These are phyloP conservation scores for Trichogramma dendrolimi DNA, from an alignment of 2,888 invertebrate species.

Conservation along the genomic window DNA sequence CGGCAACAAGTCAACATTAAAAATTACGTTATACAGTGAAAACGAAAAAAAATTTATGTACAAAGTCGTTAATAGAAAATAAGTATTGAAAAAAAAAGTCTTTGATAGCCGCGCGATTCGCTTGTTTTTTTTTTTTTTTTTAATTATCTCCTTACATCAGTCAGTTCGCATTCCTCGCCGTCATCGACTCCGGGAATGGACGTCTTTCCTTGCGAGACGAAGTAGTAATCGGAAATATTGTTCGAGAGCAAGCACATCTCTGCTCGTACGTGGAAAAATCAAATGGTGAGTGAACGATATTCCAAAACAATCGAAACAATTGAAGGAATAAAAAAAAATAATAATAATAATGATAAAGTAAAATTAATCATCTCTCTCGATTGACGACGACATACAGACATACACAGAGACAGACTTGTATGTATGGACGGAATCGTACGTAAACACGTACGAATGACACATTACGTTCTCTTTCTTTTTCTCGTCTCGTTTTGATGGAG, in stretches of 20 bases:
- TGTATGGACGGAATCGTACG: too few species aligned
- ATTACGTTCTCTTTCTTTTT: too few species aligned
- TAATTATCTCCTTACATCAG: conserved; percentile 66
- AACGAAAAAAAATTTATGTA: conserved; percentile 12
- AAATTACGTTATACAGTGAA: conserved; percentile 13
- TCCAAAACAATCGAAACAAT: too few species aligned
- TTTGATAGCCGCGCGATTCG: conserved; percentile 34
- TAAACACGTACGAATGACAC: too few species aligned
- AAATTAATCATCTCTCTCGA: too few species aligned
- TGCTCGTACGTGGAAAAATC: conserved; percentile 40
- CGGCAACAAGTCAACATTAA: conserved; percentile 19
- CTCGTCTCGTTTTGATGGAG: too few species aligned
- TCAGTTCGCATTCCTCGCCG: conserved; percentile 76
- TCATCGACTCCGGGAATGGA: conserved; percentile 89
- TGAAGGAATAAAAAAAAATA: too few species aligned
- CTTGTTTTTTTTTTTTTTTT: conserved; percentile 31
- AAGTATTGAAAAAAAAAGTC: conserved; percentile 22
- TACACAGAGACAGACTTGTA: too few species aligned
- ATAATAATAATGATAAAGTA: too few species aligned
- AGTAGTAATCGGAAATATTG: conserved; percentile 79
- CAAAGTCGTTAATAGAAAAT: conserved; percentile 11
- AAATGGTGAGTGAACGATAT: too few species aligned
- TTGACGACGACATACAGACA: too few species aligned
- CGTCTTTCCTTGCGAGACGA: conserved; percentile 89
- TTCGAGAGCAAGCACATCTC: conserved; percentile 72